These are phyloP conservation scores for Saxidomus purpurata DNA, from an alignment of 1,140 invertebrate genomes.

Conservation along the genomic window DNA sequence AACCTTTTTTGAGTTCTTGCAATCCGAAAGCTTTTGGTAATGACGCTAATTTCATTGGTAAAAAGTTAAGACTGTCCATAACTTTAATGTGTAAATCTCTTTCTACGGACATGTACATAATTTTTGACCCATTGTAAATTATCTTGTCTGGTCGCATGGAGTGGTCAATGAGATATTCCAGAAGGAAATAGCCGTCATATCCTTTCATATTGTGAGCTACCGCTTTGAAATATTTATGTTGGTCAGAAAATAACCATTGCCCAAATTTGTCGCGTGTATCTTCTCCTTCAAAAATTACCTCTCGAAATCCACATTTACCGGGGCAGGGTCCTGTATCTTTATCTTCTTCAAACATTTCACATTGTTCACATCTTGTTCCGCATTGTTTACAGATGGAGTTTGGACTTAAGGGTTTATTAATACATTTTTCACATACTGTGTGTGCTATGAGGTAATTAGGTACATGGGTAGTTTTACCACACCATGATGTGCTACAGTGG, in stretches of 20 bases:
- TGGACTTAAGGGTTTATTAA: background rate
- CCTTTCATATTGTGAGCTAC: too few relatives aligned
- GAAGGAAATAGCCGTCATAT: too few relatives aligned
- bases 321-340: background rate
- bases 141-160: background rate
- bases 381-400: background rate
- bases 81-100: too few relatives aligned
- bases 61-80: conserved; percentile 46
- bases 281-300: conserved; percentile 23
- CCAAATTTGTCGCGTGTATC: conserved; percentile 28
- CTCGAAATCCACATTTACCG: conserved; percentile 35
- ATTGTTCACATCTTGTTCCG: conserved; percentile 24
- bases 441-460: conserved; percentile 50
- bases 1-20: conserved; percentile 48
- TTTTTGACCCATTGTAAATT: too few relatives aligned
- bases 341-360: too few relatives aligned
- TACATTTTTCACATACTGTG: background rate
- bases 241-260: conserved; percentile 44
- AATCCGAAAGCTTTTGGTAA: conserved; percentile 55
- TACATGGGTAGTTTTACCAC: conserved; percentile 6
- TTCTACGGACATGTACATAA: too few relatives aligned
- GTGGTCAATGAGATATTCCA: conserved; percentile 26
- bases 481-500: conserved; percentile 20
- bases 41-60: conserved; percentile 35
- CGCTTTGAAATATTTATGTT: background rate